phyloP scores from a whole-genome alignment of 23 tunicate species.

The Phallusia fumigata region DNA sequence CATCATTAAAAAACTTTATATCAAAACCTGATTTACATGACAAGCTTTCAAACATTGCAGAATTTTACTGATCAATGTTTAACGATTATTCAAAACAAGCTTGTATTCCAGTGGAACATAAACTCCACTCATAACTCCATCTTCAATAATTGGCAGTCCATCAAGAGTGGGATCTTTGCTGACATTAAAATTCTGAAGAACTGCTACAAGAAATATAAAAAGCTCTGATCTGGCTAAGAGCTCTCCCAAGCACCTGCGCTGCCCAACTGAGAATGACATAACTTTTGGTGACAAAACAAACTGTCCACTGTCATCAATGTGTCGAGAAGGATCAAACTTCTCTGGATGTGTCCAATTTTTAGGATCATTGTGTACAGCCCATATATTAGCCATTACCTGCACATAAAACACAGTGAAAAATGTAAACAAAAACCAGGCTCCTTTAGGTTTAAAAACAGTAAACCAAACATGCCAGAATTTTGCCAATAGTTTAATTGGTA shows the following conservation, averaged over 20 bases:
- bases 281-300: conserved; percentile 33
- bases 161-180: neutral
- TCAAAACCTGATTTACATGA: too few relatives aligned
- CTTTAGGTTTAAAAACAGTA: too few relatives aligned
- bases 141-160: neutral
- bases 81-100: neutral
- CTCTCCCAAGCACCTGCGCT: conserved; percentile 32
- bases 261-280: conserved; percentile 41
- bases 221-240: conserved; percentile 34
- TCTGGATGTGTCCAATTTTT: conserved; percentile 20
- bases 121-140: neutral
- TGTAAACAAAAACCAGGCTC: too few relatives aligned
- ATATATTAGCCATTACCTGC: conserved; percentile 7
- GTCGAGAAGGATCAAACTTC: conserved; percentile 33
- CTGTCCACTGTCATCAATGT: conserved; percentile 37
- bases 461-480: too few relatives aligned
- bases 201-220: conserved; percentile 14
- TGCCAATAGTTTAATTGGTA: too few relatives aligned
- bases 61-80: too few relatives aligned
- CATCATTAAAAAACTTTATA: too few relatives aligned
- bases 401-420: too few relatives aligned
- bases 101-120: neutral
- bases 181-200: conserved; percentile 28
- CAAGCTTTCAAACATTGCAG: too few relatives aligned
- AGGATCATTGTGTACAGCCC: conserved; percentile 14